phyloP scores from a whole-genome alignment of 2,113 vertebrate species.

The Fulmarus glacialis region DNA sequence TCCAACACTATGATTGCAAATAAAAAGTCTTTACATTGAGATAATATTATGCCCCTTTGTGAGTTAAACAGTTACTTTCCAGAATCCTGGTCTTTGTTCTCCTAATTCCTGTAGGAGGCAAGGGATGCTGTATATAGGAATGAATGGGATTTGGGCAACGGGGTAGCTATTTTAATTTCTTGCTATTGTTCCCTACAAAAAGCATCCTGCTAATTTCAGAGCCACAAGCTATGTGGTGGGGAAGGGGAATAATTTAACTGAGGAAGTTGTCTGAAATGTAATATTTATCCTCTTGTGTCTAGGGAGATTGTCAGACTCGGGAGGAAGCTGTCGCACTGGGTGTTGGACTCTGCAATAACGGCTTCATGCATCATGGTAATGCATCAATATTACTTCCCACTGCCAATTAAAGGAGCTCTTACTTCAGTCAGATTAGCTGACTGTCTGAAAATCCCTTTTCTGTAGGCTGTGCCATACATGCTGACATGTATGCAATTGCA shows the following conservation, averaged over 20 bases:
- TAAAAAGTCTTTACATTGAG: neutral
- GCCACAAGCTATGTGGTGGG: neutral
- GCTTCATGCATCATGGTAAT: constrained; percentile 98
- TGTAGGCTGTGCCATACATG: neutral
- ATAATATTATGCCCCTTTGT: neutral
- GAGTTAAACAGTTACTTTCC: neutral
- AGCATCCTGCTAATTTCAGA: constrained; percentile 21
- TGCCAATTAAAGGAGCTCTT: neutral
- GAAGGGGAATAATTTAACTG: neutral
- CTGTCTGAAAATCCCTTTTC: neutral
- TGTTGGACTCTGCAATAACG: constrained; percentile 96
- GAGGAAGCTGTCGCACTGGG: constrained; percentile 95
- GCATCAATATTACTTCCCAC: neutral
- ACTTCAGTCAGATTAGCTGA: neutral
- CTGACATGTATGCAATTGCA: neutral
- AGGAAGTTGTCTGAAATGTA: constrained; percentile 15
- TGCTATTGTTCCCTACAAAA: constrained; percentile 25
- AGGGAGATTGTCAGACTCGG: constrained; percentile 94
- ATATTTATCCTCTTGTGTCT: constrained; percentile 36
- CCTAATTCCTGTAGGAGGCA: neutral
- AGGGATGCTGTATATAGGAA: neutral
- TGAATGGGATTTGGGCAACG: neutral
- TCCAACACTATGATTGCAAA: neutral
- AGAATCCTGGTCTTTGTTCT: neutral
- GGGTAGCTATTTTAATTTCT: constrained; percentile 7